Evolutionary conservation across 2,113 vertebrate species (phyloP).

Genomic region (Sula dactylatra): DNA sequence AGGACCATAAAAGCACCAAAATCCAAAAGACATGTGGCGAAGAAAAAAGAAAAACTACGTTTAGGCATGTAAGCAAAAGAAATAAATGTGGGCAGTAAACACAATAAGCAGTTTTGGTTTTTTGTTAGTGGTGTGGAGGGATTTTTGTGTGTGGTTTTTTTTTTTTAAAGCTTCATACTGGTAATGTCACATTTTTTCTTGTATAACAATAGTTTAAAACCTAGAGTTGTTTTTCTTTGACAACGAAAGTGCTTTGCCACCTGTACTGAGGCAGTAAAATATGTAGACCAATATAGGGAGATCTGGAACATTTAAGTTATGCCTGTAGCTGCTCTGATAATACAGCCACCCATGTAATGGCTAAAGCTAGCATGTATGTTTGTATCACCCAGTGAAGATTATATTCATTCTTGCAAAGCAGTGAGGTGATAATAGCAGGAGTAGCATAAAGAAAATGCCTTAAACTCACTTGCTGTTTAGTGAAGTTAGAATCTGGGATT

Average conservation of each 20-base stretch:
- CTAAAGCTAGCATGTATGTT: background rate
- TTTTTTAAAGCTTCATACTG: background rate
- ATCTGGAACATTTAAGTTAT: background rate
- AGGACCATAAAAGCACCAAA: background rate
- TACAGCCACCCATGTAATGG: background rate
- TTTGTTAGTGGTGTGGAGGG: too few species aligned
- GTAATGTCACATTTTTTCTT: background rate
- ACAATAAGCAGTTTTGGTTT: background rate
- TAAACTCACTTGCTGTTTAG: background rate
- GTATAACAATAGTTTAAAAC: background rate
- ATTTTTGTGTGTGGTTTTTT: background rate
- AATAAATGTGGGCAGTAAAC: background rate
- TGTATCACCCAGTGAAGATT: background rate
- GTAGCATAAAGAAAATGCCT: background rate
- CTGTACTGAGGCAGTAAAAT: background rate
- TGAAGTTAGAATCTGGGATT: background rate
- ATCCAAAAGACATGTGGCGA: background rate
- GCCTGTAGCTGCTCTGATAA: background rate
- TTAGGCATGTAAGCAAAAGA: background rate
- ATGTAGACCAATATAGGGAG: background rate
- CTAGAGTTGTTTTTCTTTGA: background rate
- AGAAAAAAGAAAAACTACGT: background rate
- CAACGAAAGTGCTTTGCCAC: background rate
- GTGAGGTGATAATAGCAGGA: background rate
- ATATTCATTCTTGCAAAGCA: background rate